Evolutionary conservation across 2,113 vertebrate species (phyloP), one percentile per base, ranked within the genome.

Genomic region (Eupsittula cactorum): DNA sequence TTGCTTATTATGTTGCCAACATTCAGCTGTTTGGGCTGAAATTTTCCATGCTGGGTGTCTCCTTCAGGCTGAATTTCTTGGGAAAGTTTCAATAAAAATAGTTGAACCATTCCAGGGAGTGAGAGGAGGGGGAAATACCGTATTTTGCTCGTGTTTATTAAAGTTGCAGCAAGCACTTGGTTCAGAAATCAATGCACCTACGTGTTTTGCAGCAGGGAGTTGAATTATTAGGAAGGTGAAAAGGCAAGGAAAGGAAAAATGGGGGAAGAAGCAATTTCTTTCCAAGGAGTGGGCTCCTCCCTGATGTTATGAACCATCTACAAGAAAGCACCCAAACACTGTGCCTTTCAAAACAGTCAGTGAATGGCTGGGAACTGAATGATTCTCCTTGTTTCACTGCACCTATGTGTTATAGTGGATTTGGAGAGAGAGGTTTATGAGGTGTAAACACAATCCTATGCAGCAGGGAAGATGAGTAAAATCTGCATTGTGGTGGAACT

Each of bases 1-100:
- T 88, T 96, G 82, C 83, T 82, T 86, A 80, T 96, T 91, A 71
- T 31, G 62, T 96, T 97, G 90, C 95, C 95, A 96, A 15, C 88
- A 71, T 94, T 96, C 73, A 81, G 62, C 73, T 88, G 47, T 94
- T 97, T 35, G 76, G 92, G 80, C 95, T 95, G 88, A 96, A 95
- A 93, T 93, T 96, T 97, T 96, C 95, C 96, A 89, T 95, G 88
- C 82, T 92, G 93, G 90, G 73, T 95, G 93, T 94, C 93, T 94
- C 88, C 95, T 95, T 88, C 76, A 96, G 96, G 95, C 93, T 88
- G 80, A 95, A 96, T 91, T 95, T 95, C 92, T 96, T 97, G 95
- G 95, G 95, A 92, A 95, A 84, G 90, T 93, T 94, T 97, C 95
- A 96, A 92, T 95, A 96, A 96, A 96, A 97, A 96, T 94, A 96